These are phyloP conservation scores for Disparrhopalites patrizii DNA, from an alignment of 2,888 invertebrate species.

Conservation along the genomic window DNA sequence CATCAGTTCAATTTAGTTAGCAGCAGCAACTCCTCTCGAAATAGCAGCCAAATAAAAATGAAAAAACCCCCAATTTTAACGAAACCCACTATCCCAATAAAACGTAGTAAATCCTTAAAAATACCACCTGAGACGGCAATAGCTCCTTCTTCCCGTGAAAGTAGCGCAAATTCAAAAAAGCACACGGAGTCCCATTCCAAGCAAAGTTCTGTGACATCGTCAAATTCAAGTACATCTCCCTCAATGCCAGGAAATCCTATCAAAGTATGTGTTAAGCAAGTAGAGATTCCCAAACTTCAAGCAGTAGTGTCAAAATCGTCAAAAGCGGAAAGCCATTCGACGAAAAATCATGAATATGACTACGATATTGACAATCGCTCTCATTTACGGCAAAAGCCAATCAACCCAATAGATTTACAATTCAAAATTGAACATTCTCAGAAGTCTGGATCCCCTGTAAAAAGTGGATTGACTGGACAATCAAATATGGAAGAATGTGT, in stretches of 20 bases:
- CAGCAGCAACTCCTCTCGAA: neutral
- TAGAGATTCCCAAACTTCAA: constrained; percentile 46
- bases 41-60: neutral
- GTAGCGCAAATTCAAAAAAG: neutral
- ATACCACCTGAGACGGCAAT: constrained; percentile 34
- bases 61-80: constrained; percentile 38
- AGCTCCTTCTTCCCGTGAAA: neutral
- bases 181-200: neutral
- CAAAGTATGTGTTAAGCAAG: constrained; percentile 45
- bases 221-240: constrained; percentile 18
- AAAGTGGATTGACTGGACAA: neutral
- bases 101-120: constrained; percentile 53
- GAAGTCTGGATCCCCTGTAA: no score
- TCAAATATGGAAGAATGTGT: neutral
- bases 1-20: neutral
- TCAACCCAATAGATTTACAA: neutral
- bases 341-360: constrained; percentile 35
- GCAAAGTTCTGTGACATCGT: neutral
- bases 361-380: constrained; percentile 27
- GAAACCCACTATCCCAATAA: constrained; percentile 50
- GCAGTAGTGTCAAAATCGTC: constrained; percentile 40
- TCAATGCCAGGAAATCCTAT: constrained; percentile 32
- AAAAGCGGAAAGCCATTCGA: constrained; percentile 35
- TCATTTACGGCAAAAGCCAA: constrained; percentile 20
- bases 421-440: no score